A percentile compares a stretch with the other conserved stretches of the same genome.
Evolutionary conservation across 1,140 invertebrate species (phyloP).

Genomic region (Anastatus disparis): DNA sequence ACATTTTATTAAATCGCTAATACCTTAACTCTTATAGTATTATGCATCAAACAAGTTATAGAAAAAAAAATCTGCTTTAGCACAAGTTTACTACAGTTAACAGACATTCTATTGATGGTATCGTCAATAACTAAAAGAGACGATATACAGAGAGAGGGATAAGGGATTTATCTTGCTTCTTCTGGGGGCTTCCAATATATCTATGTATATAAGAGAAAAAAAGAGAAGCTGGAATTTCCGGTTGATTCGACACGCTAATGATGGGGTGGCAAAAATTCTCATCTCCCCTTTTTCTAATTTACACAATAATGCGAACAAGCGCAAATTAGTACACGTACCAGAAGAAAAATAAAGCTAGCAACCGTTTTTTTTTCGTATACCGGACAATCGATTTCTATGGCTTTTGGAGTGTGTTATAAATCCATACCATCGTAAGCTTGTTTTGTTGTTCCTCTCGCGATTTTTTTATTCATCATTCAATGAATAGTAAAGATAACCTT

Average conservation of each 20-base stretch:
- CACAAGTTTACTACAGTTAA: neutral
- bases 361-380: constrained; percentile 54
- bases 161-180: constrained; percentile 1
- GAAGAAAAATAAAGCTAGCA: constrained; percentile 34
- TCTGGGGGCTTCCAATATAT: no score
- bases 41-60: neutral
- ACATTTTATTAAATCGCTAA: no score
- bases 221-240: constrained; percentile 68
- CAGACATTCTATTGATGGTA: no score
- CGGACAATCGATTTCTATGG: constrained; percentile 21
- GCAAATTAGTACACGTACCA: constrained; percentile 58
- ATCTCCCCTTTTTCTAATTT: constrained; percentile 57
- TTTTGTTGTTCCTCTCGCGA: no score
- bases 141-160: neutral
- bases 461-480: no score
- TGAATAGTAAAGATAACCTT: no score
- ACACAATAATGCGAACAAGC: constrained; percentile 63
- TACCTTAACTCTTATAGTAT: no score
- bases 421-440: no score
- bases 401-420: no score
- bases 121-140: neutral
- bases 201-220: constrained; percentile 62
- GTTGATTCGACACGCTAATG: constrained; percentile 68
- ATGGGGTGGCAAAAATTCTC: constrained; percentile 58
- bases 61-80: neutral